Evolutionary conservation across 2,888 invertebrate species (phyloP), one percentile per base, ranked within the genome.

Genomic region (Dryadula phaetusa): DNA sequence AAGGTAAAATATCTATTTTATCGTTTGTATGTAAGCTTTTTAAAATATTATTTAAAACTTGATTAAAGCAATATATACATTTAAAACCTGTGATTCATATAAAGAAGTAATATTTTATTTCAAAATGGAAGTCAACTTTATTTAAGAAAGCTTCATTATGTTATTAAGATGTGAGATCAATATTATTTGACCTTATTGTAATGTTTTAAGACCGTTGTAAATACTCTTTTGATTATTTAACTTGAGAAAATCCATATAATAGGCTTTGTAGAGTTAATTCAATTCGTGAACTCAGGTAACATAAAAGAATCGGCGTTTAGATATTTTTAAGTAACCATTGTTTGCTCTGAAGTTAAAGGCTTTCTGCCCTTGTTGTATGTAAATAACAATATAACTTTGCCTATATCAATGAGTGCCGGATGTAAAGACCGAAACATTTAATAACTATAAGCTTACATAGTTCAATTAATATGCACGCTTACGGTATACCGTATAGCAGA

Each of bases 331-430:
- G 40, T 60, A 32, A 47, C 49, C 32, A 56, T 67, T 60, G 62
- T 65, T 60, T 54, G n/a, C 2, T 18, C 14, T 60, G 56, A 60
- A 58, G 60, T 69, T 66, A 47, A 66, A 66, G 54, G 63, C 40
- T 53, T 18, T 28, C 34, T 34, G 53, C 20, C 18, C 62, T 62
- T 64, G 60, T 64, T 68, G 22, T 53, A 14, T 25, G 42, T 53
- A 28, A 37, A 40, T 40, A 44, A 32, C 20, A 49, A 53, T 34
- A 61, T 61, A 54, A 46, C 22, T 28, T 66, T 61, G 40, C 32
- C 3, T n/a, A 10, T 2, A 52, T 18, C 28, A 28, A 52, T 7
- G 44, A 44, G 2, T 25, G n/a, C n/a, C 7, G 3, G 0, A 7
- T n/a, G 14, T 2, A 14, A 47, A 6, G 32, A 7, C 4, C 32